phyloP scores from a whole-genome alignment of 2,113 vertebrate genomes.

The Callipepla californica region DNA sequence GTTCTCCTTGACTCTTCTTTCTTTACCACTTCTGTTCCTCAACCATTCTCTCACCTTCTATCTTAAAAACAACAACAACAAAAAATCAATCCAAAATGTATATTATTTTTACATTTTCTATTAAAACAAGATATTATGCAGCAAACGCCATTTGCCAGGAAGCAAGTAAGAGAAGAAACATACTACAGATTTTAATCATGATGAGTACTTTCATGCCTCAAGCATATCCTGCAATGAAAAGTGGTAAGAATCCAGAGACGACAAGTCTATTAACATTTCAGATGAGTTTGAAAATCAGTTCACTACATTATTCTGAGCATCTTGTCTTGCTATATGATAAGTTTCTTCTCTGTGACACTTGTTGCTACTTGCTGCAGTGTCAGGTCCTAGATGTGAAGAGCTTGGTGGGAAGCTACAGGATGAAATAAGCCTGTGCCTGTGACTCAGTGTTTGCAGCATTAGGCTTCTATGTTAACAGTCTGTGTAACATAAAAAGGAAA shows the following conservation, averaged over 20 bases:
- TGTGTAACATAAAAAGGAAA: conserved; percentile 33
- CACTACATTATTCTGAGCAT: conserved; percentile 45
- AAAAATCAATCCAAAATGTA: background rate
- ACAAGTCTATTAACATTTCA: conserved; percentile 56
- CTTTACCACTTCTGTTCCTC: background rate
- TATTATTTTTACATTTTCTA: background rate
- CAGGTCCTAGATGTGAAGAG: conserved; percentile 28
- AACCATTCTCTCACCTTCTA: background rate
- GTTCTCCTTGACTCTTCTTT: background rate
- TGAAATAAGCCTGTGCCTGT: background rate
- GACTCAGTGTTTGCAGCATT: conserved; percentile 33
- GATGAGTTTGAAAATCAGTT: conserved; percentile 50
- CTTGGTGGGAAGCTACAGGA: background rate
- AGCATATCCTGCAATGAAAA: conserved; percentile 34
- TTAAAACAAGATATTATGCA: conserved; percentile 8
- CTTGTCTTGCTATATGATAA: background rate
- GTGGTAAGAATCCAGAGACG: conserved; percentile 44
- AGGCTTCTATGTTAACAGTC: conserved; percentile 17
- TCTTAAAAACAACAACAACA: background rate
- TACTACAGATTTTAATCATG: conserved; percentile 44
- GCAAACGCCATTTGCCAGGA: conserved; percentile 16
- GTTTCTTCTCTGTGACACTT: conserved; percentile 37
- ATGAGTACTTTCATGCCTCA: conserved; percentile 36
- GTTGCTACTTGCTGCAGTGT: conserved; percentile 60
- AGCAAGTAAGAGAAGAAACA: background rate